Evolutionary conservation across 1,140 invertebrate genomes (phyloP), one percentile per base, ranked within the genome.

Genomic region (Drosophila malerkotliana): DNA sequence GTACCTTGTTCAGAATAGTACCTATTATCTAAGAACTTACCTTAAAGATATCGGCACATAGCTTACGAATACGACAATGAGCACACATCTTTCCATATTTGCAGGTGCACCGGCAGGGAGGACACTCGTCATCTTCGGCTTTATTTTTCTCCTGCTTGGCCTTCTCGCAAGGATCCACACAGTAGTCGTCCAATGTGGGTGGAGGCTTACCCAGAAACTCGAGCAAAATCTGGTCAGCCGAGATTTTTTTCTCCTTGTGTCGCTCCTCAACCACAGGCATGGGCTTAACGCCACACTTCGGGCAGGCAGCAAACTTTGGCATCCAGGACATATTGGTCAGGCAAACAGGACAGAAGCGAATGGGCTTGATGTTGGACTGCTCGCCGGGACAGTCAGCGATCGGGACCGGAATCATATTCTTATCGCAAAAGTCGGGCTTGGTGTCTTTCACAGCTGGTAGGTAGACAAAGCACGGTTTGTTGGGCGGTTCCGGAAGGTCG

Each of bases 301-400:
- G 77, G 8, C 84, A 89, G 1, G 84, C 58, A 0, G 84, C 84
- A 1, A 89, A 83, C 14, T 84, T 89, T 0, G 84, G 84, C 48
- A 89, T 9, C 84, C 84, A 89, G 6, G 84, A 84, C 80, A 89
- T 89, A 7, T 84, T 89, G 34, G 68, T 89, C n/a, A 89, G 49
- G 30, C 84, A 89, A 45, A 89, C 63, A 8, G 80, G 84, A 51
- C 84, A 89, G 26, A 89, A 89, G 1, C 84, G 69, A 8, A 66
- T 74, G 6, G 79, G 76, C 32, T 83, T 88, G 1, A 77, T 60
- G 1, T 45, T 41, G 4, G 61, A 47, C 9, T 14, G 39, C n/a
- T 51, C 6, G 2, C 48, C 48, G 21, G 77, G 15, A 15, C 56
- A 63, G 41, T 64, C 72, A 5, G 51, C 53, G 0, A 77, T 77